Percentiles rank a stretch among this genome's conserved stretches.
Conservation (phyloP, 1,140 invertebrate genomes). For the Acromyrmex echinatior region DNA sequence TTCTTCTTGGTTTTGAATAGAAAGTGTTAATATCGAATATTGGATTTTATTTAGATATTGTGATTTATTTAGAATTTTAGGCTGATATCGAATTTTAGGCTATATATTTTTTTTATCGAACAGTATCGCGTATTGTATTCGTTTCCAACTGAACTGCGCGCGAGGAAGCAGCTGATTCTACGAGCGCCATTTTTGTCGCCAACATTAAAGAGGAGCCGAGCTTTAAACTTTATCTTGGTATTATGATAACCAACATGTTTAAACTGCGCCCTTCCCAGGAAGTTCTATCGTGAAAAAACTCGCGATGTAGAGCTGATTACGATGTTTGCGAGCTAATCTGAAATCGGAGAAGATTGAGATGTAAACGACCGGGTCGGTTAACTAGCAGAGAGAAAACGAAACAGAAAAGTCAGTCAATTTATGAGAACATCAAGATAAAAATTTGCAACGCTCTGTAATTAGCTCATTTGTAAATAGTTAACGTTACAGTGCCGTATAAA, state of each 20-base stretch:
- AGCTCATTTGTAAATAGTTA: neutral
- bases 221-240: conserved; percentile 53
- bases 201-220: conserved; percentile 26
- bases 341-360: conserved; percentile 21
- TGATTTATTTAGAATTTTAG: neutral
- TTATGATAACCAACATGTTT: conserved; percentile 48
- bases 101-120: conserved; percentile 35
- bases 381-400: neutral
- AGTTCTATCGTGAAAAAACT: conserved; percentile 51
- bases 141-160: neutral
- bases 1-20: neutral
- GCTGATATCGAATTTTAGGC: conserved; percentile 3
- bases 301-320: conserved; percentile 24
- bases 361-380: neutral
- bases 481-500: neutral
- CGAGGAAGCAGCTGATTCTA: conserved; percentile 58
- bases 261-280: conserved; percentile 38
- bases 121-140: conserved; percentile 28
- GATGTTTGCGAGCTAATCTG: conserved; percentile 47
- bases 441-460: neutral
- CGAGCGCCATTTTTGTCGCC: conserved; percentile 11
- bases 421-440: neutral
- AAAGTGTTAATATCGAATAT: neutral
- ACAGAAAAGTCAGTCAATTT: neutral
- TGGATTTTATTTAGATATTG: neutral